Conservation (phyloP, 1,140 invertebrate species). For the Bicyclus anynana region DNA sequence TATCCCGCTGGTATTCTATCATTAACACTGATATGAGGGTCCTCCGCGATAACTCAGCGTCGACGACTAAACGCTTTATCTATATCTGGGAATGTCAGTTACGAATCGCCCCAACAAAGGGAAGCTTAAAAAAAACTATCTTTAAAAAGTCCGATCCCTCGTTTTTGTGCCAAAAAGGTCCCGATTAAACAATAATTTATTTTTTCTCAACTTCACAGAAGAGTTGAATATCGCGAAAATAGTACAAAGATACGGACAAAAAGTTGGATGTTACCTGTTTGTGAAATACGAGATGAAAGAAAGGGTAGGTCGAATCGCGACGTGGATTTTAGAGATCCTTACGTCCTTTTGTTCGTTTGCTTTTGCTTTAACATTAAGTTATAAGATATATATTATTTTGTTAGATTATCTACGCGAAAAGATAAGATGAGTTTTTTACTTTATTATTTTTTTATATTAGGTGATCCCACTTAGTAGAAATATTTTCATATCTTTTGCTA, state of each 20-base stretch:
- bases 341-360: too few species aligned
- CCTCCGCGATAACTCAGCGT: slow-evolving; percentile 54
- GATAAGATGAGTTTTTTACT: too few species aligned
- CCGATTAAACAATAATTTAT: slow-evolving; percentile 65
- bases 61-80: slow-evolving; percentile 51
- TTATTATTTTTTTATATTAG: too few species aligned
- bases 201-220: slow-evolving; percentile 56
- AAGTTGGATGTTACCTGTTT: slow-evolving; percentile 71
- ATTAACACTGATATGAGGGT: slow-evolving; percentile 58
- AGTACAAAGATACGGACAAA: slow-evolving; percentile 64
- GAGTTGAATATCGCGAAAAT: slow-evolving; percentile 70
- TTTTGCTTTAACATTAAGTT: too few species aligned
- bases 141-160: slow-evolving; percentile 54
- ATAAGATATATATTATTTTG: too few species aligned
- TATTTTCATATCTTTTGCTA: too few species aligned
- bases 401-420: too few species aligned
- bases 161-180: slow-evolving; percentile 62
- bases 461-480: too few species aligned
- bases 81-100: slow-evolving; percentile 73
- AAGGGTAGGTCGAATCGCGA: slow-evolving; percentile 65
- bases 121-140: slow-evolving; percentile 62
- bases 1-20: slow-evolving; percentile 68
- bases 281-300: slow-evolving; percentile 71
- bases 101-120: slow-evolving; percentile 62
- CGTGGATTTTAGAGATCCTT: slow-evolving; percentile 62